Percentiles rank a stretch among this genome's conserved stretches.
These are phyloP conservation scores for Chaetodon trifascialis DNA, from an alignment of 2,113 vertebrate species.

Conservation along the genomic window DNA sequence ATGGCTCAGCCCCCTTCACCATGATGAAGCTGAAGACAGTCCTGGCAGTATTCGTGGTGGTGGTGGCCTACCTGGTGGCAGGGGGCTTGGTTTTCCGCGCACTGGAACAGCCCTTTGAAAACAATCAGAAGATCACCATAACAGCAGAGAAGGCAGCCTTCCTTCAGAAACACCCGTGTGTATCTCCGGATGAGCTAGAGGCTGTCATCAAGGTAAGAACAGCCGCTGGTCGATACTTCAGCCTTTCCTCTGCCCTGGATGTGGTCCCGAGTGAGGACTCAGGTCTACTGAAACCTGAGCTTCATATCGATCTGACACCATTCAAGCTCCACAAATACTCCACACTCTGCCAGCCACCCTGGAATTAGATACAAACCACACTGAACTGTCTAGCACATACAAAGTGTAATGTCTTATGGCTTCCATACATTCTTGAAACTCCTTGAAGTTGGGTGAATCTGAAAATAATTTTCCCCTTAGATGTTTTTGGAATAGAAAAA, in stretches of 20 bases:
- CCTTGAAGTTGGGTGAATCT: neutral
- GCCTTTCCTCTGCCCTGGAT: constrained; percentile 9
- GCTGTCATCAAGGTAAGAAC: constrained; percentile 91
- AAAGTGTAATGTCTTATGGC: neutral
- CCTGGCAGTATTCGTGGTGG: constrained; percentile 94
- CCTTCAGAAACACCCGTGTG: constrained; percentile 91
- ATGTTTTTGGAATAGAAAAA: neutral
- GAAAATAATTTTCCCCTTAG: neutral
- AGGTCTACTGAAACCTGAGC: constrained; percentile 68
- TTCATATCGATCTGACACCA: constrained; percentile 61
- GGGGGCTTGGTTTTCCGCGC: constrained; percentile 93
- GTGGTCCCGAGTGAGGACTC: constrained; percentile 56
- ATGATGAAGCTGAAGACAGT: constrained; percentile 99
- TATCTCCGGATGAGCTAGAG: constrained; percentile 91
- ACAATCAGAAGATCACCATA: constrained; percentile 93
- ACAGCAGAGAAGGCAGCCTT: constrained; percentile 93
- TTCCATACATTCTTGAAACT: constrained; percentile 15
- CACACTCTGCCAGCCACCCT: constrained; percentile 24
- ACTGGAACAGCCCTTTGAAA: constrained; percentile 95
- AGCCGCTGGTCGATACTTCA: constrained; percentile 25
- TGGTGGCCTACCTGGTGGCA: constrained; percentile 92
- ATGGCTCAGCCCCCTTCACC: constrained; percentile 86
- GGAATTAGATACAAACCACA: constrained; percentile 34
- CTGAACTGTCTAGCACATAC: constrained; percentile 19
- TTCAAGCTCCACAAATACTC: constrained; percentile 41